phyloP scores from a whole-genome alignment of 2,797 vertebrate species.

The Halcyon smyrnensis region DNA sequence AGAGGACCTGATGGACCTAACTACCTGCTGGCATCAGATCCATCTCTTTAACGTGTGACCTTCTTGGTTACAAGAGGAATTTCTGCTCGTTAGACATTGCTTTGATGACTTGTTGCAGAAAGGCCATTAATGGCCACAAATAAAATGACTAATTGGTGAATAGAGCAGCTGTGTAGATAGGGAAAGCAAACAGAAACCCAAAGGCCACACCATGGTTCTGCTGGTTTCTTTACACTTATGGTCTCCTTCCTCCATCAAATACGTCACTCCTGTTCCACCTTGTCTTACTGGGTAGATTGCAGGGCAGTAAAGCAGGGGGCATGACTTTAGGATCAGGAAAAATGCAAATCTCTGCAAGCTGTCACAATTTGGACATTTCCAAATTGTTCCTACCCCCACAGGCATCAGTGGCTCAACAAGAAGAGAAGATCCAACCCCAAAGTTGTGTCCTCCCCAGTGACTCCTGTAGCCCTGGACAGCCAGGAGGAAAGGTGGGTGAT shows the following conservation, averaged over 20 bases:
- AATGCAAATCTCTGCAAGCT: background rate
- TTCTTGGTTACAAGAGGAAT: background rate
- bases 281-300: background rate
- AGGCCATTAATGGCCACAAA: background rate
- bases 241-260: background rate
- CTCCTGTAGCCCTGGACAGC: rapidly evolving
- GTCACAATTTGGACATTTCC: background rate
- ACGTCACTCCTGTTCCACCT: background rate
- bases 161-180: constrained; percentile 5
- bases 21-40: background rate
- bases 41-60: background rate
- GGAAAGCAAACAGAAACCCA: constrained; percentile 19
- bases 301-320: background rate
- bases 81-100: background rate
- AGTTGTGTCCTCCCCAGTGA: background rate
- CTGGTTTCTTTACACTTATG: background rate
- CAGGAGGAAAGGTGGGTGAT: background rate
- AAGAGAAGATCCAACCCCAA: background rate
- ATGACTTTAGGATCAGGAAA: background rate
- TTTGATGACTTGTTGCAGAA: constrained; percentile 1
- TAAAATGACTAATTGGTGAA: background rate
- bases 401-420: background rate
- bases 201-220: rapidly evolving
- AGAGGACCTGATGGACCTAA: background rate
- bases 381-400: background rate